Conservation (phyloP, 2,797 vertebrate species). For the Lepilemur ruficaudatus region DNA sequence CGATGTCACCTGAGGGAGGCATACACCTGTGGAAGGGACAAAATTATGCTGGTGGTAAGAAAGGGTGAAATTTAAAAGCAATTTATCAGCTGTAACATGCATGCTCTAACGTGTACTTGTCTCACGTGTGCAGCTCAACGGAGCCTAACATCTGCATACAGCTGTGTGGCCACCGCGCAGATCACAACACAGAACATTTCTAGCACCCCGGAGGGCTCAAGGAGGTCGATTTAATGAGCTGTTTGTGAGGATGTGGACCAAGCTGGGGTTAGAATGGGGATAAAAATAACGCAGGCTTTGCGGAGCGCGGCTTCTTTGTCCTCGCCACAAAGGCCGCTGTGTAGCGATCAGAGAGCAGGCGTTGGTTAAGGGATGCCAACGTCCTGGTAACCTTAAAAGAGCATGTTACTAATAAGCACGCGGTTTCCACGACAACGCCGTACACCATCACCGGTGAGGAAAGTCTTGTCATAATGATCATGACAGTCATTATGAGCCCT, state of each 20-base stretch:
- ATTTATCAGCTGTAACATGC: not conserved
- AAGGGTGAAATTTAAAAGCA: not conserved
- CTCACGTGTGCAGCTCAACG: not conserved
- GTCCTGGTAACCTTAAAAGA: slow-evolving; percentile 60
- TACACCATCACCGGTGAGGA: not conserved
- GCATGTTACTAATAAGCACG: slow-evolving; percentile 34
- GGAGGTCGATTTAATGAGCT: not conserved
- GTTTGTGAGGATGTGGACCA: not conserved
- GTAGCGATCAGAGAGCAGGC: not conserved
- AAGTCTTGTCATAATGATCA: slow-evolving; percentile 57
- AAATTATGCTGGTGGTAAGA: not conserved
- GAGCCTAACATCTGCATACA: not conserved
- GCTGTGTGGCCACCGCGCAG: not conserved
- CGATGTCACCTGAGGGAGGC: not conserved
- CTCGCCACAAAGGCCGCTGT: not conserved
- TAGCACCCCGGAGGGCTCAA: not conserved
- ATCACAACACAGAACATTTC: not conserved
- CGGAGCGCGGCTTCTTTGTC: not conserved
- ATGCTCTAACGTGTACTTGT: not conserved
- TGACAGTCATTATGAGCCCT: slow-evolving; percentile 15
- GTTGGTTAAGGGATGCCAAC: not conserved
- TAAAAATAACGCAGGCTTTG: not conserved
- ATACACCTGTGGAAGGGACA: not conserved
- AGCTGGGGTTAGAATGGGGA: not conserved
- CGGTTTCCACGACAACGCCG: slow-evolving; percentile 71